Evolutionary conservation across 2,888 invertebrate species (phyloP).

Genomic region (Diarsia brunnea): DNA sequence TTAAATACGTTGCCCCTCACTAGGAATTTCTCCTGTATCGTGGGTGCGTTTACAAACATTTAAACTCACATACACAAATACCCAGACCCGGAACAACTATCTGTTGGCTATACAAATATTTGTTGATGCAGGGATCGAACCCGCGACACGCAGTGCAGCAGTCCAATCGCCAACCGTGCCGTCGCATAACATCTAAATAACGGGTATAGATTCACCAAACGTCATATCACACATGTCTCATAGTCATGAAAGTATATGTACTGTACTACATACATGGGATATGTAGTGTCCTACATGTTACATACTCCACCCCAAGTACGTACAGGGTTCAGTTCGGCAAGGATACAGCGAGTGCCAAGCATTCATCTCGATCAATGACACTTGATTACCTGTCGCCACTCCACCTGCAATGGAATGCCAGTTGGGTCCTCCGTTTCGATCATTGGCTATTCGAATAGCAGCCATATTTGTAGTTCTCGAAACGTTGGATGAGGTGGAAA

Average conservation of each 20-base stretch:
- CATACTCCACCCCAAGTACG: slow-evolving; percentile 15
- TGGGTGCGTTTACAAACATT: too few species aligned
- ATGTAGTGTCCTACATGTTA: slow-evolving; percentile 10
- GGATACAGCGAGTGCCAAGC: slow-evolving; percentile 45
- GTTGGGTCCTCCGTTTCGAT: slow-evolving; percentile 43
- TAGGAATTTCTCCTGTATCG: too few species aligned
- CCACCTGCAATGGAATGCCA: slow-evolving; percentile 48
- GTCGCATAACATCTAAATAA: too few species aligned
- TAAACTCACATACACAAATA: too few species aligned
- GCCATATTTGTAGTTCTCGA: background rate
- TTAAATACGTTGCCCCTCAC: too few species aligned
- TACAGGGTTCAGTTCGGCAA: slow-evolving; percentile 16
- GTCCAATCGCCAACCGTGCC: too few species aligned
- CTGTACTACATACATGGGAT: background rate
- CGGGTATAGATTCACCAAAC: slow-evolving; percentile 7
- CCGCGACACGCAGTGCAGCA: too few species aligned
- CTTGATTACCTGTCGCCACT: slow-evolving; percentile 53
- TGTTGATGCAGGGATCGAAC: too few species aligned
- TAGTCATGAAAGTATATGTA: slow-evolving; percentile 6
- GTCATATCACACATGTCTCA: background rate
- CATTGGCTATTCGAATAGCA: slow-evolving; percentile 32
- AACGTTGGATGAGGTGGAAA: slow-evolving; percentile 21
- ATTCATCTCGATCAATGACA: slow-evolving; percentile 59
- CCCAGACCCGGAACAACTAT: too few species aligned
- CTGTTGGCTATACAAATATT: too few species aligned